phyloP scores from a whole-genome alignment of 1,140 invertebrate species.

The Uloborus diversus region DNA sequence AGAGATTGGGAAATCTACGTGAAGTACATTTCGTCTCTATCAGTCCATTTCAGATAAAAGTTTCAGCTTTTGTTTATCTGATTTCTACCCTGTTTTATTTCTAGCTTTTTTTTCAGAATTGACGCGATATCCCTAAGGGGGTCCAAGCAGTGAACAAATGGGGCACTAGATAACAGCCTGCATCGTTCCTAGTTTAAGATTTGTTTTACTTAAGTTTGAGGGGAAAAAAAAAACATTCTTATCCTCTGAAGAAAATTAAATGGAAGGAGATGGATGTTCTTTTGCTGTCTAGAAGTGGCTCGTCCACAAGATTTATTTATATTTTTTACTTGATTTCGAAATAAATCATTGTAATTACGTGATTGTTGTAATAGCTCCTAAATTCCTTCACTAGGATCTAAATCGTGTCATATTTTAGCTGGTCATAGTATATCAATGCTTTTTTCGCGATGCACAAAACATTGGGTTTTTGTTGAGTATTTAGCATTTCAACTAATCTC shows the following conservation, averaged over 20 bases:
- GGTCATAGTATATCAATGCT: too few relatives aligned
- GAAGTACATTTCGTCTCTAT: too few relatives aligned
- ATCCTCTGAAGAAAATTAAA: constrained; percentile 3
- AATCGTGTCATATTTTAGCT: too few relatives aligned
- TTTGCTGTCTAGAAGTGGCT: constrained; percentile 39
- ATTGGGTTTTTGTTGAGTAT: too few relatives aligned
- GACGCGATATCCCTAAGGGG: not conserved
- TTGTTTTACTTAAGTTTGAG: constrained; percentile 30
- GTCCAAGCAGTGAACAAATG: not conserved
- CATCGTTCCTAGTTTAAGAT: constrained; percentile 10
- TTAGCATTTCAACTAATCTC: too few relatives aligned
- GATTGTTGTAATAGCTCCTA: constrained; percentile 43
- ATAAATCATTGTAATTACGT: constrained; percentile 52
- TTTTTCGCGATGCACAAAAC: too few relatives aligned
- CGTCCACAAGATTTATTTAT: constrained; percentile 44
- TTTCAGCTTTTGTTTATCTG: too few relatives aligned
- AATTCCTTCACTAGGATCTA: too few relatives aligned
- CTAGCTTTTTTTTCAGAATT: too few relatives aligned
- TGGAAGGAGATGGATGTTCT: constrained; percentile 33
- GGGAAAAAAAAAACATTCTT: constrained; percentile 8
- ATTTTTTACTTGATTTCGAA: constrained; percentile 17
- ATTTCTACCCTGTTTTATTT: too few relatives aligned
- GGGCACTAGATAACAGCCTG: constrained; percentile 23
- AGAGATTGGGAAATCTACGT: too few relatives aligned
- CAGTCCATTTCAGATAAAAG: too few relatives aligned